These are phyloP conservation scores for Peromyscus leucopus DNA, from an alignment of 2,113 vertebrate genomes.

Conservation along the genomic window DNA sequence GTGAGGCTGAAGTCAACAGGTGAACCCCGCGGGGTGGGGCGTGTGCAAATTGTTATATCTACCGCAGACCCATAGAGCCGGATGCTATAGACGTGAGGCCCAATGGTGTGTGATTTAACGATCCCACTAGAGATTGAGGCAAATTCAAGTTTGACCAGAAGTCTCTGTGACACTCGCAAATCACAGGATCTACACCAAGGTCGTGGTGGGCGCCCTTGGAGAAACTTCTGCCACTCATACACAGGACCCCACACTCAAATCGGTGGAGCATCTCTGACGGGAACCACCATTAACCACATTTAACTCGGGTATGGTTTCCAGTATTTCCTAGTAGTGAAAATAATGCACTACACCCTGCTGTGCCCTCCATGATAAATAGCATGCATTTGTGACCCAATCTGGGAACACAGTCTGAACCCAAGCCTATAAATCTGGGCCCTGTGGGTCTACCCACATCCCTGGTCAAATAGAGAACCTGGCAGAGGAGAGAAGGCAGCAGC, in stretches of 20 bases:
- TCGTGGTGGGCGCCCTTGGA: fast-evolving
- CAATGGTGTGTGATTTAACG: neutral
- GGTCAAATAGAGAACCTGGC: neutral
- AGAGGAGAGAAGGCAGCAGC: neutral
- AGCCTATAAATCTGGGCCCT: neutral
- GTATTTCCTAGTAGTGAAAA: neutral
- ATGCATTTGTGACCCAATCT: neutral
- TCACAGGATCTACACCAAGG: neutral
- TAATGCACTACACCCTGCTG: too few species aligned
- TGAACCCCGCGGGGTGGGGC: neutral
- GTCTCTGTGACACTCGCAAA: fast-evolving
- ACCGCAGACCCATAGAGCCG: neutral
- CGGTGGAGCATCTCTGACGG: neutral
- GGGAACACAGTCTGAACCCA: too few species aligned
- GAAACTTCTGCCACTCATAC: fast-evolving
- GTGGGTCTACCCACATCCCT: neutral
- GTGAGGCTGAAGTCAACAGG: neutral
- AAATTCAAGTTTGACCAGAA: neutral
- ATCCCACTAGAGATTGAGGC: neutral
- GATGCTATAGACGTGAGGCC: fast-evolving
- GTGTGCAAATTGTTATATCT: neutral
- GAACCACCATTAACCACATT: neutral
- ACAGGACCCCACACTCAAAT: fast-evolving
- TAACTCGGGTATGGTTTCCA: neutral
- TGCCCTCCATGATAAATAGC: neutral